These are phyloP conservation scores for Hofmannophila pseudospretella DNA, from an alignment of 2,888 invertebrate genomes.

Conservation along the genomic window DNA sequence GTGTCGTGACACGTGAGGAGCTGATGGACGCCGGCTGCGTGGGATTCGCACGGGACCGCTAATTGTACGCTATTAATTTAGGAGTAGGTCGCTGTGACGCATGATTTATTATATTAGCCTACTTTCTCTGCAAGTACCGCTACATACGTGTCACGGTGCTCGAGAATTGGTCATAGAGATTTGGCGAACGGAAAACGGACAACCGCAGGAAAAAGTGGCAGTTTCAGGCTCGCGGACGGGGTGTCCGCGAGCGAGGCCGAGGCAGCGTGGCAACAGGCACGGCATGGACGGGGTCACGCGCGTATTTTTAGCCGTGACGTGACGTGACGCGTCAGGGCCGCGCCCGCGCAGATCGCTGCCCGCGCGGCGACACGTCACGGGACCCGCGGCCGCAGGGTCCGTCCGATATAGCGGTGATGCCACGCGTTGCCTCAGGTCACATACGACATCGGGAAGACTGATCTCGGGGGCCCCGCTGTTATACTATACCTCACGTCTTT, in stretches of 20 bases:
- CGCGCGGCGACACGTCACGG: conserved; percentile 9
- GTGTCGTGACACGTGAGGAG: no score
- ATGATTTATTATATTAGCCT: neutral
- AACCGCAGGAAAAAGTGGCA: no score
- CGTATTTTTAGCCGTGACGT: conserved; percentile 26
- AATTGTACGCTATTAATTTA: no score
- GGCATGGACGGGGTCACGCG: conserved; percentile 14
- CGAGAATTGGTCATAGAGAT: neutral
- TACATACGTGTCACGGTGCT: no score
- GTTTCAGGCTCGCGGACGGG: no score
- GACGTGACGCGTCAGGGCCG: conserved; percentile 48
- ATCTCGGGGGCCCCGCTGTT: no score
- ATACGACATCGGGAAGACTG: no score
- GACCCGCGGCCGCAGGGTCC: neutral
- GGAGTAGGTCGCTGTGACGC: no score
- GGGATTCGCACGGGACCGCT: no score
- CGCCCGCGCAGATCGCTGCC: conserved; percentile 24
- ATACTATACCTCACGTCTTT: no score
- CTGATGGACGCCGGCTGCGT: no score
- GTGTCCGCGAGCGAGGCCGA: no score
- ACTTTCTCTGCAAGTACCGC: neutral
- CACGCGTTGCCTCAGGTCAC: neutral
- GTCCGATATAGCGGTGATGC: neutral
- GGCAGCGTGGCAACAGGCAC: neutral
- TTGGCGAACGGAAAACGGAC: neutral